phyloP scores from a whole-genome alignment of 2,888 invertebrate genomes.

The Pollenia amentaria region DNA sequence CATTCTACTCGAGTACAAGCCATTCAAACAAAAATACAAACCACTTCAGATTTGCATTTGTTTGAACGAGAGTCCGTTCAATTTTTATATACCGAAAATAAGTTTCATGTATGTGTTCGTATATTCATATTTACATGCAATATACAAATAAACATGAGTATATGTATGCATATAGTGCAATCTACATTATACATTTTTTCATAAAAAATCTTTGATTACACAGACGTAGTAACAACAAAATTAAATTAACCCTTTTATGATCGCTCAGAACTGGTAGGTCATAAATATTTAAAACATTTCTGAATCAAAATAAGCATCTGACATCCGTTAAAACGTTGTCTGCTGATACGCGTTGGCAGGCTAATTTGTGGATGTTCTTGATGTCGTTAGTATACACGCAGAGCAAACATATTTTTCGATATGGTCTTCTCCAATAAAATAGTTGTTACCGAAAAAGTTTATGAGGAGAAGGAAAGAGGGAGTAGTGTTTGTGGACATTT shows the following conservation, averaged over 20 bases:
- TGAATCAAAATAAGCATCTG: too few species aligned
- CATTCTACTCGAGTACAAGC: not conserved
- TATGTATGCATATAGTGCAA: not conserved
- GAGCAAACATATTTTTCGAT: too few species aligned
- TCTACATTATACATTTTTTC: conserved; percentile 15
- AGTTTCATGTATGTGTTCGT: not conserved
- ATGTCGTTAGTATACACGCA: too few species aligned
- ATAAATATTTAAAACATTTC: too few species aligned
- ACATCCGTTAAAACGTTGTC: too few species aligned
- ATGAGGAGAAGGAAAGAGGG: too few species aligned
- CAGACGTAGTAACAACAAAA: conserved; percentile 13
- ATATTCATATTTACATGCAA: not conserved
- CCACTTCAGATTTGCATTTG: conserved; percentile 14
- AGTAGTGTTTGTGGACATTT: too few species aligned
- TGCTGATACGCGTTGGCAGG: too few species aligned
- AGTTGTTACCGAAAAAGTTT: too few species aligned
- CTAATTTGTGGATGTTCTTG: too few species aligned
- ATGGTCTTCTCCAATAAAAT: too few species aligned
- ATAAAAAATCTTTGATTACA: conserved; percentile 21
- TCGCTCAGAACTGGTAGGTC: not conserved
- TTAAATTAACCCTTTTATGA: not conserved
- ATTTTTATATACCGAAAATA: conserved; percentile 14
- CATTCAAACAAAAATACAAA: conserved; percentile 22
- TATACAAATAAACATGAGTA: not conserved
- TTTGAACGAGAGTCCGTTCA: conserved; percentile 11